These are phyloP conservation scores for Dyspetes luteomarginatus DNA, from an alignment of 2,888 invertebrate genomes.

Conservation along the genomic window DNA sequence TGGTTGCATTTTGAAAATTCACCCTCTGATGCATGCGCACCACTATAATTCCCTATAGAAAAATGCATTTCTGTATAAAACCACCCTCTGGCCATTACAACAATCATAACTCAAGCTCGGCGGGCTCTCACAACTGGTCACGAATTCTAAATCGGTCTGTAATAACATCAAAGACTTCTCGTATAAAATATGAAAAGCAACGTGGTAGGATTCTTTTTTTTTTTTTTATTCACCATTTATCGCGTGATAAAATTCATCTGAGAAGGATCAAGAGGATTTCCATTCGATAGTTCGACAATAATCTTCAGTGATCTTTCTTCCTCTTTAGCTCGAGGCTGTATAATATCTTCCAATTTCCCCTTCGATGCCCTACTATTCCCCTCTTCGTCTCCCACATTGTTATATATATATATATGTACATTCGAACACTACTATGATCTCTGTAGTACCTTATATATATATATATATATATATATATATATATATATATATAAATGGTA, in stretches of 20 bases:
- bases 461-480: no score
- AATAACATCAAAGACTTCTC: background rate
- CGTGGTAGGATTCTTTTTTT: background rate
- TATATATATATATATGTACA: background rate
- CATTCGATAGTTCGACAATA: background rate
- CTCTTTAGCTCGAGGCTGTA: constrained; percentile 6
- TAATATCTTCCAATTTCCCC: constrained; percentile 60
- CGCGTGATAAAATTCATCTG: constrained; percentile 41
- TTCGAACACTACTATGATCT: no score
- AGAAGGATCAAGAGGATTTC: constrained; percentile 17
- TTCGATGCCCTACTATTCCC: constrained; percentile 67
- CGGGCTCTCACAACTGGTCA: background rate
- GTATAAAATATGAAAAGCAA: background rate
- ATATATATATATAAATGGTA: no score
- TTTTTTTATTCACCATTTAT: background rate
- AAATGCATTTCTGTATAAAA: constrained; percentile 46
- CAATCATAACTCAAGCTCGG: background rate
- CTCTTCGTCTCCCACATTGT: background rate
- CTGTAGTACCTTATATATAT: no score
- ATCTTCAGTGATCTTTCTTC: background rate
- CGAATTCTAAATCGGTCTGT: background rate
- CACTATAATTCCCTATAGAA: background rate
- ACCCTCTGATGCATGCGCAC: background rate
- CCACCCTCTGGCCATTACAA: background rate
- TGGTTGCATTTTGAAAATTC: constrained; percentile 32